These are phyloP conservation scores for Picathartes gymnocephalus DNA, from an alignment of 2,113 vertebrate species.

Conservation along the genomic window DNA sequence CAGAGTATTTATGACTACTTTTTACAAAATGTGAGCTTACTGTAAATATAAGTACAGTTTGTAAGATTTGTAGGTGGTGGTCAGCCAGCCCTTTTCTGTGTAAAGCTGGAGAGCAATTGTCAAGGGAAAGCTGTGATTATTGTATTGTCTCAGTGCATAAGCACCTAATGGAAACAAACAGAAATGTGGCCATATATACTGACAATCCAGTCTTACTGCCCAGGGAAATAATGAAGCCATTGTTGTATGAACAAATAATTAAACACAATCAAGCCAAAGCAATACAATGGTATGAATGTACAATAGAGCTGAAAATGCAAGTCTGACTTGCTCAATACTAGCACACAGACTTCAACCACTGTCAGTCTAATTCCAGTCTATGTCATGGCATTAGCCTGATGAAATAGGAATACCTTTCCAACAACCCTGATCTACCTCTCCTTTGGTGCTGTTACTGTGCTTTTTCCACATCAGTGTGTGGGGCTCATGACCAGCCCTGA, in stretches of 20 bases:
- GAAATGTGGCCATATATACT: background rate
- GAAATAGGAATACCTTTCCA: background rate
- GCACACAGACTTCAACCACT: background rate
- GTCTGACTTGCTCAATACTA: background rate
- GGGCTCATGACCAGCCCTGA: background rate
- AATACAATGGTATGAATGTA: background rate
- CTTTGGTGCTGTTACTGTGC: background rate
- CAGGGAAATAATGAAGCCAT: background rate
- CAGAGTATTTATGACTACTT: slow-evolving; percentile 12
- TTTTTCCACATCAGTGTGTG: background rate
- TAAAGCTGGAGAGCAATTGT: background rate
- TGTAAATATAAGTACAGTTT: background rate
- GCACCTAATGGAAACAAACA: background rate
- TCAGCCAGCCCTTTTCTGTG: background rate
- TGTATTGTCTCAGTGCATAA: background rate
- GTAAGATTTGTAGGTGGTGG: slow-evolving; percentile 10
- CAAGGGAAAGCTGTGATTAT: background rate
- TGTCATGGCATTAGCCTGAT: background rate
- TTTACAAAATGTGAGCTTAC: background rate
- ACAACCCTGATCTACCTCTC: background rate
- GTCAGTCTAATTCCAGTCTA: background rate
- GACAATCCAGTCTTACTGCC: background rate
- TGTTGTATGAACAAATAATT: background rate
- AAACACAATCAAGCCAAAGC: background rate
- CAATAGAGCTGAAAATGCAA: background rate